A percentile compares a stretch with the other conserved stretches of the same genome.
Conservation (phyloP, 2,888 invertebrate genomes). For the Plebejus argus region DNA sequence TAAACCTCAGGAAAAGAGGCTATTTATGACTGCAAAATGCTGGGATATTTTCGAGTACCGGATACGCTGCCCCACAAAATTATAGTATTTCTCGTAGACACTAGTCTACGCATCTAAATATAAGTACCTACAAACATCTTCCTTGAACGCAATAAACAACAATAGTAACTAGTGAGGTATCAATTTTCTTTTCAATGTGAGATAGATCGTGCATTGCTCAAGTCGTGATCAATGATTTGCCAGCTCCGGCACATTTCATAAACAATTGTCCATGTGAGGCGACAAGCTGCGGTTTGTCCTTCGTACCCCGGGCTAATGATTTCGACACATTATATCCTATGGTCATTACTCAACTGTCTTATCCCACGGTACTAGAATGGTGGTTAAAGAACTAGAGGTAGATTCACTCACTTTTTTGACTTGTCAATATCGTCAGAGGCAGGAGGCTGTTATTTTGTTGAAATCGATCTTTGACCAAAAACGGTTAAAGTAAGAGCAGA, state of each 20-base stretch:
- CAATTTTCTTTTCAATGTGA: not conserved
- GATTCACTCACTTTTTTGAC: too few relatives aligned
- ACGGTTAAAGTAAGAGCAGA: not conserved
- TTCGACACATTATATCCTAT: slow-evolving; percentile 24
- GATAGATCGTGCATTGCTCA: slow-evolving; percentile 35
- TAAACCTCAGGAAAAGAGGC: too few relatives aligned
- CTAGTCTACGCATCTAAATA: not conserved
- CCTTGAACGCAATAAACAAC: slow-evolving; percentile 1
- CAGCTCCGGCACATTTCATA: slow-evolving; percentile 32
- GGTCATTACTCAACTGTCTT: slow-evolving; percentile 9
- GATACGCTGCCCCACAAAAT: too few relatives aligned
- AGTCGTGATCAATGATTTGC: slow-evolving; percentile 39
- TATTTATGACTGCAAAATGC: too few relatives aligned
- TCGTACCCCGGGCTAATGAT: not conserved
- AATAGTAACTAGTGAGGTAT: slow-evolving; percentile 1
- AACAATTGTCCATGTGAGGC: slow-evolving; percentile 28
- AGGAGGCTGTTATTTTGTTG: not conserved
- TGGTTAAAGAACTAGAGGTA: not conserved
- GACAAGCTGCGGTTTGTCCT: slow-evolving; percentile 30
- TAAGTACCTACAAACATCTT: not conserved
- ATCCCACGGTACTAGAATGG: not conserved
- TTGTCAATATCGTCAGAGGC: not conserved
- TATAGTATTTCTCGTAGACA: too few relatives aligned
- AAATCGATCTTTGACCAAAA: not conserved
- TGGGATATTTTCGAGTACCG: too few relatives aligned